A percentile compares a stretch with the other conserved stretches of the same genome.
phyloP scores from a whole-genome alignment of 2,888 invertebrate genomes.

The Drosophila lacicola region DNA sequence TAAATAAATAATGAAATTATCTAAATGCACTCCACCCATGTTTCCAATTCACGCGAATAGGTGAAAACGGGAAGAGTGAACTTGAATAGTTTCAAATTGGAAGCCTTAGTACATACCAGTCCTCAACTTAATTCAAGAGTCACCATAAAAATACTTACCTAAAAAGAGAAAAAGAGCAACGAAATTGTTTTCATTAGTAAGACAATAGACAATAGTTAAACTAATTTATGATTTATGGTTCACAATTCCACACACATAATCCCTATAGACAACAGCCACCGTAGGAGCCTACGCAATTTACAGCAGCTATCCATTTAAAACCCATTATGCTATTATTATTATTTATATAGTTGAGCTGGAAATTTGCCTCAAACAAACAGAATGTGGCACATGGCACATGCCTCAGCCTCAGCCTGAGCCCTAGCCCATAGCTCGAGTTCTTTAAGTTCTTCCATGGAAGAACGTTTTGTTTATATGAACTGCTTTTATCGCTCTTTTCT shows the following conservation, averaged over 20 bases:
- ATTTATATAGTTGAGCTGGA: conserved; percentile 20
- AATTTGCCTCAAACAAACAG: conserved; percentile 2
- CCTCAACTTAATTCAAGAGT: background rate
- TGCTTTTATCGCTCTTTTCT: conserved; percentile 7
- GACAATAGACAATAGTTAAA: conserved; percentile 27
- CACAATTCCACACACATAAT: background rate
- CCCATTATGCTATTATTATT: conserved; percentile 34
- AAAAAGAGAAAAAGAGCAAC: conserved; percentile 42
- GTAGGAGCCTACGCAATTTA: background rate
- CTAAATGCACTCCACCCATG: background rate
- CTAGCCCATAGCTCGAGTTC: background rate
- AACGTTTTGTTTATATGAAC: background rate
- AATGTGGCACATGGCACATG: conserved; percentile 14
- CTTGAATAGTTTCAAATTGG: background rate
- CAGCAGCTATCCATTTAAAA: conserved; percentile 34
- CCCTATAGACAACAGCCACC: conserved; percentile 1
- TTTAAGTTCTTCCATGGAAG: conserved; percentile 1
- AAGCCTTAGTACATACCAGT: conserved; percentile 42
- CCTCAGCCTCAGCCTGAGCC: background rate
- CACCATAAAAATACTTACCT: conserved; percentile 53
- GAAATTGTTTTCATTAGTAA: conserved; percentile 32
- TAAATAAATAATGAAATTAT: background rate
- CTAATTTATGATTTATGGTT: conserved; percentile 32
- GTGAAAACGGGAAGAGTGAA: background rate
- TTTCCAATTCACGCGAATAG: background rate